phyloP scores from a whole-genome alignment of 2,888 invertebrate species.

The Tenthredo mesomela region DNA sequence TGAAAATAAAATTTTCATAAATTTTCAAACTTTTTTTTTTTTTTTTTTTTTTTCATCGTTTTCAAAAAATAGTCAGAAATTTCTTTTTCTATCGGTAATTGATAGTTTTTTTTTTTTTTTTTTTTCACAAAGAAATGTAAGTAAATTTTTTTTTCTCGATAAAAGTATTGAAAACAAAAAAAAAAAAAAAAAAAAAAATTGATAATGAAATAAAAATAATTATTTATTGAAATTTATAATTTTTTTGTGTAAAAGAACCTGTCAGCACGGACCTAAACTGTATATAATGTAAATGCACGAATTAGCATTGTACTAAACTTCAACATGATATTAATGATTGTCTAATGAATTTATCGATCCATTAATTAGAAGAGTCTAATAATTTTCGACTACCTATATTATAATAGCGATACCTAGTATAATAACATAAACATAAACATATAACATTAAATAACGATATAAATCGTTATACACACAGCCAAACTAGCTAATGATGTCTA shows the following conservation, averaged over 20 bases:
- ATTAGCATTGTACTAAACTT: slow-evolving; percentile 49
- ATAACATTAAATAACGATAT: background rate
- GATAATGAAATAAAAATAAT: background rate
- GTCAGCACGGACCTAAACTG: slow-evolving; percentile 65
- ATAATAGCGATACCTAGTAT: slow-evolving; percentile 6
- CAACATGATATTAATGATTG: slow-evolving; percentile 45
- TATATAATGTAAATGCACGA: slow-evolving; percentile 75
- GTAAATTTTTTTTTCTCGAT: background rate
- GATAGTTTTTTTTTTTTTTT: too few species aligned
- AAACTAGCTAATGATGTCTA: slow-evolving; percentile 43
- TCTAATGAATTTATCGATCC: slow-evolving; percentile 52
- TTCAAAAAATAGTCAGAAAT: too few species aligned
- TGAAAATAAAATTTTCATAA: background rate
- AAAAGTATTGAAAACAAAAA: too few species aligned
- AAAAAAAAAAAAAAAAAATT: too few species aligned
- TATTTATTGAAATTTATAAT: background rate
- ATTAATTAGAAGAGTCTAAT: slow-evolving; percentile 44
- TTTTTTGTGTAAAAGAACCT: slow-evolving; percentile 20
- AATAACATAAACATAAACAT: background rate
- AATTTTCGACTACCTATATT: slow-evolving; percentile 36
- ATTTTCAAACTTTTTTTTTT: background rate
- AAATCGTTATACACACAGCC: slow-evolving; percentile 40
- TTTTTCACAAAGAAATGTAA: too few species aligned
- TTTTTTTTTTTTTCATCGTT: too few species aligned
- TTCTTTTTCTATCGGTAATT: background rate